These are phyloP conservation scores for Gymnoscopelus braueri DNA, from an alignment of 2,797 vertebrate species.

Conservation along the genomic window DNA sequence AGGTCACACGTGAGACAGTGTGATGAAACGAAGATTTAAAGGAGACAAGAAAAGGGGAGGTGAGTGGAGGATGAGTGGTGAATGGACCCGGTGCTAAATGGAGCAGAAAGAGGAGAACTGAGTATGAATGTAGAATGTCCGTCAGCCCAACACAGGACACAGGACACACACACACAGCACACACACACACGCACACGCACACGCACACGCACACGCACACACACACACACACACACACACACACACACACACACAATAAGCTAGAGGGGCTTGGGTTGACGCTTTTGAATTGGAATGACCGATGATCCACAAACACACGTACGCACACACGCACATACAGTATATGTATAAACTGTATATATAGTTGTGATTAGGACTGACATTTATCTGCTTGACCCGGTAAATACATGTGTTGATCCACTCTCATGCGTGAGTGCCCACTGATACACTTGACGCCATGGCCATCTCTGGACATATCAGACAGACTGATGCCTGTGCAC, in stretches of 20 bases:
- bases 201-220: conserved; percentile 20
- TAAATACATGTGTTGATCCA: no score
- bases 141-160: conserved; percentile 15
- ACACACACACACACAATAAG: conserved; percentile 11
- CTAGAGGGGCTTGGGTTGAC: no score
- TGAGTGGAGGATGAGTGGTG: conserved; percentile 43
- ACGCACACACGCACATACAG: no score
- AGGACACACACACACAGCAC: neutral
- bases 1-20: neutral
- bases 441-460: no score
- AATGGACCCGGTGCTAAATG: conserved; percentile 38
- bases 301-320: no score
- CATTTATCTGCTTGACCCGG: no score
- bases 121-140: conserved; percentile 18
- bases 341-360: no score
- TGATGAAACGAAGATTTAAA: conserved; percentile 28
- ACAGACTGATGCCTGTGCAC: no score
- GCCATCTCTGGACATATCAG: no score
- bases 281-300: no score
- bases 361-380: no score
- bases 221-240: conserved; percentile 30
- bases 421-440: no score
- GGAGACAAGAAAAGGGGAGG: conserved; percentile 16
- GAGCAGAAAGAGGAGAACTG: conserved; percentile 35
- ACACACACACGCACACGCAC: conserved; percentile 1